Percentiles rank a stretch among this genome's conserved stretches.
Conservation (phyloP, 2,113 vertebrate species). For the Echinops telfairi region DNA sequence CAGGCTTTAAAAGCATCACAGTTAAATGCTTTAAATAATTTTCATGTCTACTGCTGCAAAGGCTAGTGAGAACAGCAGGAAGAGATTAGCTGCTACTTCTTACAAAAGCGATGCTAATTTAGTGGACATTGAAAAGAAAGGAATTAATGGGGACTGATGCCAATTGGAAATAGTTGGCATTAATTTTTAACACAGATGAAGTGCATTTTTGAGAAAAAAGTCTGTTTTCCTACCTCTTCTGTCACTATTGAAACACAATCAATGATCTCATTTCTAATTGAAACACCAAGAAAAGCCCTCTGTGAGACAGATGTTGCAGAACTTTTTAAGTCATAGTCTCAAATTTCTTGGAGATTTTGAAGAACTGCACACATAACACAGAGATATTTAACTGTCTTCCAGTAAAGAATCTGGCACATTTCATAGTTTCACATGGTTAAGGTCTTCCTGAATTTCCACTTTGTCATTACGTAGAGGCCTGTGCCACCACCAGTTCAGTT, state of each 20-base stretch:
- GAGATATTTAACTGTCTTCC: background rate
- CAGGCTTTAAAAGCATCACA: conserved; percentile 27
- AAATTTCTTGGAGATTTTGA: conserved; percentile 31
- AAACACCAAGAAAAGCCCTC: conserved; percentile 34
- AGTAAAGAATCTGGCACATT: background rate
- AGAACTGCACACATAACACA: background rate
- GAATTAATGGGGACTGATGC: background rate
- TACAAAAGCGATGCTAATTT: conserved; percentile 52
- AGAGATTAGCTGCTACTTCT: conserved; percentile 62
- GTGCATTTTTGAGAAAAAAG: conserved; percentile 40
- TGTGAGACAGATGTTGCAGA: background rate
- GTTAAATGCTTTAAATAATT: conserved; percentile 60
- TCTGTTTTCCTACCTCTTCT: conserved; percentile 46
- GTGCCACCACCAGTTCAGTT: background rate
- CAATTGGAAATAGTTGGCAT: conserved; percentile 54
- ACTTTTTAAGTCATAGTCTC: background rate
- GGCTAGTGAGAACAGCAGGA: conserved; percentile 52
- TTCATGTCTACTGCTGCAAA: conserved; percentile 56
- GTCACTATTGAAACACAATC: conserved; percentile 27
- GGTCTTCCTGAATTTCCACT: background rate
- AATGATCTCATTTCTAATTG: conserved; percentile 49
- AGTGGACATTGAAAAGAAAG: conserved; percentile 51
- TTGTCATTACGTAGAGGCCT: background rate
- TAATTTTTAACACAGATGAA: conserved; percentile 31
- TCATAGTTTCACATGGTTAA: background rate